A percentile compares a stretch with the other conserved stretches of the same genome.
phyloP scores from a whole-genome alignment of 2,113 vertebrate genomes.

The Paralichthys olivaceus region DNA sequence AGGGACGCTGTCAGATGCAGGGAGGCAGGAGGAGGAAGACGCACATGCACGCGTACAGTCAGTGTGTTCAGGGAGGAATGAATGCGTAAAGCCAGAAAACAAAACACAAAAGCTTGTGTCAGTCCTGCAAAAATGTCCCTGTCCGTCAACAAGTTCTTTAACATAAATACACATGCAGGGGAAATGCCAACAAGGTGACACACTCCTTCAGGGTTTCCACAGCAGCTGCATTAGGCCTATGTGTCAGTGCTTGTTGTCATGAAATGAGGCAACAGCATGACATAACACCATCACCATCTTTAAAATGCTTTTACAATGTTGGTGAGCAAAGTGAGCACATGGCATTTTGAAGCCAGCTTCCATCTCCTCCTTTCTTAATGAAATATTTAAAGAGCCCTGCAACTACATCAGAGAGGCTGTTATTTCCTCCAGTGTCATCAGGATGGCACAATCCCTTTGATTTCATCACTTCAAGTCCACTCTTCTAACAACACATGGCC shows the following conservation, averaged over 20 bases:
- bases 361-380: background rate
- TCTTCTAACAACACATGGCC: conserved; percentile 12
- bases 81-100: conserved; percentile 8
- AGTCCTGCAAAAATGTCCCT: conserved; percentile 4
- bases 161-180: conserved; percentile 18
- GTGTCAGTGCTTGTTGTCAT: background rate
- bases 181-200: conserved; percentile 36
- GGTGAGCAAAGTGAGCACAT: background rate
- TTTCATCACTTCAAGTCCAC: conserved; percentile 59
- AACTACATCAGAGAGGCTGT: conserved; percentile 29
- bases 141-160: conserved; percentile 52
- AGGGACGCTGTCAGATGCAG: conserved; percentile 73
- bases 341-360: background rate
- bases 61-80: background rate
- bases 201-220: conserved; percentile 25
- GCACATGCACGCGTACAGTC: conserved; percentile 1
- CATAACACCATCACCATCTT: background rate
- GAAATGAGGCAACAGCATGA: conserved; percentile 1
- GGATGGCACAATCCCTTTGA: conserved; percentile 36
- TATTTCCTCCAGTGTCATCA: conserved; percentile 66
- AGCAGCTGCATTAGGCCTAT: conserved; percentile 5
- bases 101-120: background rate
- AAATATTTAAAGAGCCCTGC: conserved; percentile 28
- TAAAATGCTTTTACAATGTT: background rate
- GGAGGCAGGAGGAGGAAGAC: conserved; percentile 32